A percentile compares a stretch with the other conserved stretches of the same genome.
These are phyloP conservation scores for Tenthredo scrophulariae DNA, from an alignment of 2,888 invertebrate species.

Conservation along the genomic window DNA sequence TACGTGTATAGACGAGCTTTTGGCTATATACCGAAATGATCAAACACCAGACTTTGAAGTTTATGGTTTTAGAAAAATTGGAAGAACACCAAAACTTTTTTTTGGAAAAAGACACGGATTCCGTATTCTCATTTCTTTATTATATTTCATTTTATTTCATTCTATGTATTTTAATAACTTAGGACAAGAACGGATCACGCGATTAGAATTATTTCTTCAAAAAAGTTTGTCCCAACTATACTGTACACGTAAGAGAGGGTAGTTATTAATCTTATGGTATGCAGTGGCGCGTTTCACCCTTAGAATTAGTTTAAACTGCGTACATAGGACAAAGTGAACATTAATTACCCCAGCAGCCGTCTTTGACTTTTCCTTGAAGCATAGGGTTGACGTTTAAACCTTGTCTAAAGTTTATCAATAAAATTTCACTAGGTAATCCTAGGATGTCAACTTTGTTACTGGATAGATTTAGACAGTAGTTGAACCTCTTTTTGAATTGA, in stretches of 20 bases:
- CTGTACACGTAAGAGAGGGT: not conserved
- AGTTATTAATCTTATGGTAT: not conserved
- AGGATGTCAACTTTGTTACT: not conserved
- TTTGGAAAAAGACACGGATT: too few species aligned
- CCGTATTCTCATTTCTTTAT: too few species aligned
- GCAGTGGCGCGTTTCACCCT: not conserved
- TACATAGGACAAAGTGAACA: not conserved
- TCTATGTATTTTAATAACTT: too few species aligned
- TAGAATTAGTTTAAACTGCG: not conserved
- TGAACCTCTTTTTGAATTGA: not conserved
- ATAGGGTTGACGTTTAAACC: not conserved
- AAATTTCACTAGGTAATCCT: not conserved
- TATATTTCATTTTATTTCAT: too few species aligned
- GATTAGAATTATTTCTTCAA: slow-evolving; percentile 6
- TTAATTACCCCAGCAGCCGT: slow-evolving; percentile 4
- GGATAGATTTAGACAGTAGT: not conserved
- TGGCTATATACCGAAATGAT: not conserved
- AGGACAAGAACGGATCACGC: not conserved
- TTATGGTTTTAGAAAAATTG: not conserved
- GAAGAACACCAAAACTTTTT: too few species aligned
- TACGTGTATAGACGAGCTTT: not conserved
- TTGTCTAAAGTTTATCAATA: not conserved
- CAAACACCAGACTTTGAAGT: not conserved
- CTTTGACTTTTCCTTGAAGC: not conserved
- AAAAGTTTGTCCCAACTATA: not conserved